Base-by-base conservation (phyloP, 2,888 invertebrate genomes). In the Rhamnusium bicolor region DNA sequence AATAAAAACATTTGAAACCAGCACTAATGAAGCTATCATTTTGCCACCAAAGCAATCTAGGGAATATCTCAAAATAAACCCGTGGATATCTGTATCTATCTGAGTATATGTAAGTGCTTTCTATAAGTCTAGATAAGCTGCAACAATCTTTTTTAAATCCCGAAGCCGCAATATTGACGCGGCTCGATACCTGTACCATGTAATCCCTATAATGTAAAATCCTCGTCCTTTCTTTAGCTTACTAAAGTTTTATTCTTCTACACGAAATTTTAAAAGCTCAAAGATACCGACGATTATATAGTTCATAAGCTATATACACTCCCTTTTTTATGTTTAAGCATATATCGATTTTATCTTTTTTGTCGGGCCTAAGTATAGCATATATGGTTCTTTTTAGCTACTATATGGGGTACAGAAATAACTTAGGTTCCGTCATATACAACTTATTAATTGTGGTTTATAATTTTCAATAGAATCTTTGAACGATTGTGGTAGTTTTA, bases 151-250 rank as follows among this genome's bases (percentile, higher is more conserved):
- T 86, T n/a, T 84, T 85, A 86, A 85, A 85, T 84, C 83, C 82
- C 81, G 80, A 83, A 85, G 83, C 84, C 85, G 83, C 85, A 86
- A 85, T 84, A 85, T 85, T 81, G 85, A 80, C 83, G 81, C 81
- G 80, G 81, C 79, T 82, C 82, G 82, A 84, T 87, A 86, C 86
- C 86, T 85, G 85, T 84, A 80, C 80, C 80, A 77, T 80, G 86
- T 87, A 87, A 87, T 87, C 88, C 87, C 79, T 81, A 85, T 87
- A 88, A 88, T 87, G 87, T 88, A 86, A 87, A 87, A 88, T 83
- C 86, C 86, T 84, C 79, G 86, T 87, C 86, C 85, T 86, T 86
- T 85, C 84, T 84, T 79, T 80, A 81, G 85, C 85, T 85, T 86
- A 85, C 84, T 82, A 81, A 83, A 84, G 84, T 84, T 86, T 84